These are phyloP conservation scores for Pimpla rufipes DNA, from an alignment of 2,888 invertebrate genomes.

Conservation along the genomic window DNA sequence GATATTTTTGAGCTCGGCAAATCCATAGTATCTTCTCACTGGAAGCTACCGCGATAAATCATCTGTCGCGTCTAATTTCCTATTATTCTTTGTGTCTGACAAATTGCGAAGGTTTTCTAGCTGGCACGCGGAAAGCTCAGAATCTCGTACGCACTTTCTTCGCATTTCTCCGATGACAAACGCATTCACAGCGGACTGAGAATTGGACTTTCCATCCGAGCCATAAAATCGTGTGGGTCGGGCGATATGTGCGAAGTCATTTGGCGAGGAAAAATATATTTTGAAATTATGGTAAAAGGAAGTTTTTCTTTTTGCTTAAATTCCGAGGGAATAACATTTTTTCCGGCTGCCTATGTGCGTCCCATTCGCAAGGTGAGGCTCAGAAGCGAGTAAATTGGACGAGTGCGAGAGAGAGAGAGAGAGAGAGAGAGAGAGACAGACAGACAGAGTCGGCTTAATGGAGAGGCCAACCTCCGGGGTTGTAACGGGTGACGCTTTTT, in stretches of 20 bases:
- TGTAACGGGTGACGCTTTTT: slow-evolving; percentile 71
- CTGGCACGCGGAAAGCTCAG: not conserved
- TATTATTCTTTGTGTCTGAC: not conserved
- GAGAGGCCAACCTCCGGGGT: slow-evolving; percentile 40
- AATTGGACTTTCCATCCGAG: too few relatives aligned
- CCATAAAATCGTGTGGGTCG: not conserved
- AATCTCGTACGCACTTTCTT: not conserved
- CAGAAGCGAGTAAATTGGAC: not conserved
- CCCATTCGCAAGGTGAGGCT: too few relatives aligned
- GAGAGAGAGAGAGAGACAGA: too few relatives aligned
- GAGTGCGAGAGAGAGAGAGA: not conserved
- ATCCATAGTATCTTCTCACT: not conserved
- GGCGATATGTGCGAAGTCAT: not conserved
- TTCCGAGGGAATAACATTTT: too few relatives aligned
- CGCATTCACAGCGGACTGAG: too few relatives aligned
- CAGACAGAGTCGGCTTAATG: slow-evolving; percentile 41
- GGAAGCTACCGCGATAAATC: not conserved
- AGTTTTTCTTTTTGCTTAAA: too few relatives aligned
- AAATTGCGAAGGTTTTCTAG: not conserved
- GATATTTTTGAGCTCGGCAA: not conserved
- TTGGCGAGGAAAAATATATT: too few relatives aligned
- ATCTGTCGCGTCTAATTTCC: too few relatives aligned
- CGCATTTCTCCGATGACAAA: too few relatives aligned
- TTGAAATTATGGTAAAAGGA: too few relatives aligned
- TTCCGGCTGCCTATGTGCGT: too few relatives aligned